phyloP scores from a whole-genome alignment of 2,888 invertebrate genomes.

The Allolobophora icterica region DNA sequence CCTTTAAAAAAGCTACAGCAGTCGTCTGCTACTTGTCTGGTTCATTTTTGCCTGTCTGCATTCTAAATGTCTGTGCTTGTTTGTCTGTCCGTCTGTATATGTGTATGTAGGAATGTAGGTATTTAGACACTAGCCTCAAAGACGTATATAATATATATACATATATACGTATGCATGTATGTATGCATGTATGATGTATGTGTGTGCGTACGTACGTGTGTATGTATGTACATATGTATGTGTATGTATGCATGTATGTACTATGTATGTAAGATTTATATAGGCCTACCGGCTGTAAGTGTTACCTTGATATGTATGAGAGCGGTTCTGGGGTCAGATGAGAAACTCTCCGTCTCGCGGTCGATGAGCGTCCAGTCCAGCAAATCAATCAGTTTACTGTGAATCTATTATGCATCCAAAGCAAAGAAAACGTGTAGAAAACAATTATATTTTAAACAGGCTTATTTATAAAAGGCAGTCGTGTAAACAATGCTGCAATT shows the following conservation, averaged over 20 bases:
- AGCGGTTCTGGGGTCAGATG: constrained; percentile 73
- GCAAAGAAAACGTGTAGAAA: constrained; percentile 47
- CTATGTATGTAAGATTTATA: constrained; percentile 9
- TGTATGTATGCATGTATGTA: not conserved
- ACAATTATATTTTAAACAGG: not conserved
- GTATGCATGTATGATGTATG: constrained; percentile 38
- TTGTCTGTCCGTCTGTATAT: constrained; percentile 37
- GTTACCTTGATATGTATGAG: constrained; percentile 49
- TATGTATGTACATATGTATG: constrained; percentile 24
- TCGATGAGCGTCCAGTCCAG: constrained; percentile 78
- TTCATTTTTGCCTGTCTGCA: not conserved
- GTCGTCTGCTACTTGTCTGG: not conserved
- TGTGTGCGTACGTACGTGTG: constrained; percentile 29
- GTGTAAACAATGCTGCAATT: too few relatives aligned
- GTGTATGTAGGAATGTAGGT: constrained; percentile 19
- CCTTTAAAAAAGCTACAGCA: not conserved
- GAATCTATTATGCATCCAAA: constrained; percentile 71
- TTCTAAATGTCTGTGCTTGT: constrained; percentile 27
- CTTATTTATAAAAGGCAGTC: not conserved
- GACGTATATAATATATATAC: constrained; percentile 38
- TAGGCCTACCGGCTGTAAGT: not conserved
- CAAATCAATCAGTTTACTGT: constrained; percentile 85
- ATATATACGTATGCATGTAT: constrained; percentile 39
- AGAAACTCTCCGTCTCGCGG: constrained; percentile 85
- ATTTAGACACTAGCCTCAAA: constrained; percentile 27